phyloP scores from a whole-genome alignment of 2,113 vertebrate genomes.

The Petroica traversi region DNA sequence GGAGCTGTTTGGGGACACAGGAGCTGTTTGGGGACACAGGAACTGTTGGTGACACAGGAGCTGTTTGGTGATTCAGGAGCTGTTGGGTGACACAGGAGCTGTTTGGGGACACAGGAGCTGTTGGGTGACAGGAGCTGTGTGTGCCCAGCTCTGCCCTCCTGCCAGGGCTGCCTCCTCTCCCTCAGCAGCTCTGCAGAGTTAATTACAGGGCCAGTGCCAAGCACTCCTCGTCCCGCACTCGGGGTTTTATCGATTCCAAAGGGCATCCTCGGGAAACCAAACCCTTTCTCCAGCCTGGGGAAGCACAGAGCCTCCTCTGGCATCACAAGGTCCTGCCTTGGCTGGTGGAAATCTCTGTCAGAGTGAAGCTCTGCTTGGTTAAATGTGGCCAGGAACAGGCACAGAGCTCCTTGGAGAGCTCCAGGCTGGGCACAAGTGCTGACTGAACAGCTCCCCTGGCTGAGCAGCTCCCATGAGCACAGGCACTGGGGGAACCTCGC shows the following conservation, averaged over 20 bases:
- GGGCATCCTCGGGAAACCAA: background rate
- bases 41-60: accelerated
- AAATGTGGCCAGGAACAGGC: background rate
- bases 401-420: accelerated
- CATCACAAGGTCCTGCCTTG: background rate
- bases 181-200: background rate
- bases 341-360: background rate
- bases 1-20: no score
- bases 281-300: background rate
- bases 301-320: background rate
- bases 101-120: no score
- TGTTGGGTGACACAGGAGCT: background rate
- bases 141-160: conserved; percentile 14
- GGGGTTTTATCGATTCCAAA: background rate
- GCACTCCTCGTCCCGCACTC: background rate
- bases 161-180: background rate
- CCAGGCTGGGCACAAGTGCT: background rate
- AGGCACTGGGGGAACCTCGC: background rate
- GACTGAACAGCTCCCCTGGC: background rate
- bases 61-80: no score
- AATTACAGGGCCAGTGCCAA: conserved; percentile 42
- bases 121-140: background rate
- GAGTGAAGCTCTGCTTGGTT: background rate
- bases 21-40: no score
- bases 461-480: background rate